Percentiles rank a stretch among this genome's conserved stretches.
Evolutionary conservation across 2,113 vertebrate species (phyloP).

Genomic region (Bos taurus): DNA sequence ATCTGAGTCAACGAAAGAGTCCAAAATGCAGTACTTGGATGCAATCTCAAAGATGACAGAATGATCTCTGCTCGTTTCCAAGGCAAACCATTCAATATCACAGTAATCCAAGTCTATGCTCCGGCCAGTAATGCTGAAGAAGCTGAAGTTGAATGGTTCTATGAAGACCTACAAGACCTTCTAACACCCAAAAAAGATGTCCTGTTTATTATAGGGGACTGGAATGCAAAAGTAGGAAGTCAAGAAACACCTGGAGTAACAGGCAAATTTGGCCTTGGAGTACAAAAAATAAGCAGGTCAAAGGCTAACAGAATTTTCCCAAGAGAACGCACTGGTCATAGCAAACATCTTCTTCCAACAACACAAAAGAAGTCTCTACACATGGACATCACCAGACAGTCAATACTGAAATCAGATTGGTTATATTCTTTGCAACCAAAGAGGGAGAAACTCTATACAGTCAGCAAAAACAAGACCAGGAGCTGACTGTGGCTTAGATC

Average conservation of each 20-base stretch:
- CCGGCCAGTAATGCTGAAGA: not conserved
- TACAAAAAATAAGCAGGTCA: not conserved
- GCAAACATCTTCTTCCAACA: not conserved
- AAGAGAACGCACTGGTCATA: not conserved
- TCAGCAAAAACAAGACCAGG: not conserved
- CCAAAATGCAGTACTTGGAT: not conserved
- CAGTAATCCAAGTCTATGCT: not conserved
- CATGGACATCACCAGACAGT: not conserved
- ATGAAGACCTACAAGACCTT: not conserved
- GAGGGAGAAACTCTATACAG: not conserved
- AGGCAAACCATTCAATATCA: not conserved
- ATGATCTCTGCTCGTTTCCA: not conserved
- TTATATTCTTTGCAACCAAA: not conserved
- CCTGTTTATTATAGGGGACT: not conserved
- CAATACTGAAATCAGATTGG: not conserved
- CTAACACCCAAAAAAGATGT: not conserved
- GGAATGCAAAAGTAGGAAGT: not conserved
- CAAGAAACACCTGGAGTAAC: not conserved
- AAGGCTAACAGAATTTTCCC: not conserved
- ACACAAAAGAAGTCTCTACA: not conserved
- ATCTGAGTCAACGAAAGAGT: not conserved
- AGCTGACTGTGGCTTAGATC: not conserved
- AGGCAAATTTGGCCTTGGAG: not conserved
- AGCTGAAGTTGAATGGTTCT: not conserved
- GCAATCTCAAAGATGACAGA: rapidly evolving